Conservation (phyloP, 37 sponge, comb jelly and placozoan genomes). For the Eunapius fragilis region DNA sequence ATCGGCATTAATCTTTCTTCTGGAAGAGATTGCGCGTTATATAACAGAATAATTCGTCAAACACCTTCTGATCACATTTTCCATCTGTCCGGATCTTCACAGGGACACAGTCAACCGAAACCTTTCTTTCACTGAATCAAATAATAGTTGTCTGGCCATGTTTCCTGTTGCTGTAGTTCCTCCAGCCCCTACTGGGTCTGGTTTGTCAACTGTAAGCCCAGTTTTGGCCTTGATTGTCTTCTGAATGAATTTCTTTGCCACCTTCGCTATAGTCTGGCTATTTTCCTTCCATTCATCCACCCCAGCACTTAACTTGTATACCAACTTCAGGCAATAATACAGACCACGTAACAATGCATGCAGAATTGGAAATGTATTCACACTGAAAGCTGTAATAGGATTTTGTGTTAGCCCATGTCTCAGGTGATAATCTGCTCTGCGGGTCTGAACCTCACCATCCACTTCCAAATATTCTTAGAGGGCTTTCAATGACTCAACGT, state of each 20-base stretch:
- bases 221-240: not conserved
- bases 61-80: not conserved
- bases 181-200: not conserved
- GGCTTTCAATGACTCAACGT: not conserved
- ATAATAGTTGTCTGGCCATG: not conserved
- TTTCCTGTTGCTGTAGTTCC: not conserved
- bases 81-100: not conserved
- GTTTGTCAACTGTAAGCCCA: not conserved
- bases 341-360: not conserved
- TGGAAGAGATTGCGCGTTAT: not conserved
- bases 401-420: not conserved
- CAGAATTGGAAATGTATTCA: not conserved
- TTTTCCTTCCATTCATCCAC: not conserved
- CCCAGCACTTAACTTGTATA: not conserved
- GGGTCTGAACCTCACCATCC: not conserved
- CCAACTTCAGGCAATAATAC: not conserved
- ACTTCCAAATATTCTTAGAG: not conserved
- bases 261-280: not conserved
- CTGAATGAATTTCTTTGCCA: not conserved
- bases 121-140: not conserved
- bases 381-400: not conserved
- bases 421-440: not conserved
- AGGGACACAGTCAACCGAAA: not conserved
- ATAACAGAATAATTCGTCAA: not conserved
- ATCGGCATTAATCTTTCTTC: not conserved